A percentile compares a stretch with the other conserved stretches of the same genome.
Conservation (phyloP, 2,797 vertebrate genomes). For the Discoglossus pictus region DNA sequence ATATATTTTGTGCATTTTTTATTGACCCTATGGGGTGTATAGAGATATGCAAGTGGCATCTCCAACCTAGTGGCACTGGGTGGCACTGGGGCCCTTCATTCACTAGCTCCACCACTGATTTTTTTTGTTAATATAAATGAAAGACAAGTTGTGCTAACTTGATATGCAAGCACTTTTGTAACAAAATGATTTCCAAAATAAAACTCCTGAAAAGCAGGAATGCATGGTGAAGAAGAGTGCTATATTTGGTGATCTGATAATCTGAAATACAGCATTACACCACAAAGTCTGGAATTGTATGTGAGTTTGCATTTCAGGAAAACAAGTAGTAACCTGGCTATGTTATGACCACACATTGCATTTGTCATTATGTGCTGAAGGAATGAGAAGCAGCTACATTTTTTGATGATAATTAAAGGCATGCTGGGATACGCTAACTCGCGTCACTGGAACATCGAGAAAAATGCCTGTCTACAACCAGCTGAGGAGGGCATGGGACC, state of each 20-base stretch:
- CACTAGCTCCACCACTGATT: no score
- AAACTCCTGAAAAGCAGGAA: neutral
- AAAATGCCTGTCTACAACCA: neutral
- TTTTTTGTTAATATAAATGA: no score
- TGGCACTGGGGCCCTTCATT: no score
- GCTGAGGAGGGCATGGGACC: neutral
- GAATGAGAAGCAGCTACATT: slow-evolving; percentile 18
- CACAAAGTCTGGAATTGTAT: neutral
- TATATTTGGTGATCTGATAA: neutral
- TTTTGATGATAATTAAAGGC: slow-evolving; percentile 30
- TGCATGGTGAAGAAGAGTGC: neutral
- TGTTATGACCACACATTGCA: slow-evolving; percentile 7
- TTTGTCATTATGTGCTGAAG: slow-evolving; percentile 24
- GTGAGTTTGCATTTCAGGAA: neutral
- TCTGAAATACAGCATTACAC: neutral
- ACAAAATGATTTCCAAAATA: neutral
- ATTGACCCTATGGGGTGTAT: no score
- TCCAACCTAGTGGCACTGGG: no score
- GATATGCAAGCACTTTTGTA: no score
- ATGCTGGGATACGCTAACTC: slow-evolving; percentile 28
- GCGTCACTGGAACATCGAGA: slow-evolving; percentile 31
- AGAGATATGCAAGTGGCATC: no score
- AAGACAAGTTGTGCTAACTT: no score
- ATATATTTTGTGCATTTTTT: no score
- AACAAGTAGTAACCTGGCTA: slow-evolving; percentile 31